Conservation (phyloP, 2,888 invertebrate genomes). For the Meliscaeva auricollis region DNA sequence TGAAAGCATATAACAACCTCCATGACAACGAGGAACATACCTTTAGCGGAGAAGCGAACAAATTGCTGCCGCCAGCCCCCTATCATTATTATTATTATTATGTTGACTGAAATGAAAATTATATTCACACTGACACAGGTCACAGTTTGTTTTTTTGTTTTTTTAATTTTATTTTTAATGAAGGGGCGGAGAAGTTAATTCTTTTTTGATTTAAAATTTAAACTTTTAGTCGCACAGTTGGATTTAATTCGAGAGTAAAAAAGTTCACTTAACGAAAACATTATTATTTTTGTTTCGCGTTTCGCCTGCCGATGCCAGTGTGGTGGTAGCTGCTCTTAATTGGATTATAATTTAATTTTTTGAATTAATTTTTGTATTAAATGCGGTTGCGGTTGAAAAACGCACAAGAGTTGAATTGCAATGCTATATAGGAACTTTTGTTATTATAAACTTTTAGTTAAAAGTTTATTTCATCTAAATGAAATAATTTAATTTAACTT, state of each 20-base stretch:
- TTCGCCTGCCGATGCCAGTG: not conserved
- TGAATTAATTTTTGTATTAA: constrained; percentile 1
- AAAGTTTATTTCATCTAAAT: too few relatives aligned
- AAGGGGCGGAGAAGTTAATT: constrained; percentile 29
- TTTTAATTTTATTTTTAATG: constrained; percentile 16
- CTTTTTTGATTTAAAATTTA: constrained; percentile 20
- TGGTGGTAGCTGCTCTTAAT: constrained; percentile 2
- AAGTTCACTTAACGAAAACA: not conserved
- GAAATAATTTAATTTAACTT: too few relatives aligned
- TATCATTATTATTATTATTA: not conserved
- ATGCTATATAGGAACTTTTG: too few relatives aligned
- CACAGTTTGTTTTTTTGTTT: not conserved
- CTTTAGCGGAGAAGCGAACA: too few relatives aligned
- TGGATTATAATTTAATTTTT: constrained; percentile 12
- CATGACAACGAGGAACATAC: too few relatives aligned
- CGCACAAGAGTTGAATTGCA: not conserved
- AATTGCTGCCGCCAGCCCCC: not conserved
- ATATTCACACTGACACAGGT: not conserved
- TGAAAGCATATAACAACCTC: too few relatives aligned
- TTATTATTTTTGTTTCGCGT: constrained; percentile 3
- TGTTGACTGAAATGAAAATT: not conserved
- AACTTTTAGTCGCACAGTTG: constrained; percentile 22
- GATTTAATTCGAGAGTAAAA: constrained; percentile 2
- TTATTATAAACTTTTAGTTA: too few relatives aligned
- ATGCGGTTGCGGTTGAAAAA: not conserved